A percentile compares a stretch with the other conserved stretches of the same genome.
These are phyloP conservation scores for Macaca nemestrina DNA, from an alignment of 2,113 vertebrate species.

Conservation along the genomic window DNA sequence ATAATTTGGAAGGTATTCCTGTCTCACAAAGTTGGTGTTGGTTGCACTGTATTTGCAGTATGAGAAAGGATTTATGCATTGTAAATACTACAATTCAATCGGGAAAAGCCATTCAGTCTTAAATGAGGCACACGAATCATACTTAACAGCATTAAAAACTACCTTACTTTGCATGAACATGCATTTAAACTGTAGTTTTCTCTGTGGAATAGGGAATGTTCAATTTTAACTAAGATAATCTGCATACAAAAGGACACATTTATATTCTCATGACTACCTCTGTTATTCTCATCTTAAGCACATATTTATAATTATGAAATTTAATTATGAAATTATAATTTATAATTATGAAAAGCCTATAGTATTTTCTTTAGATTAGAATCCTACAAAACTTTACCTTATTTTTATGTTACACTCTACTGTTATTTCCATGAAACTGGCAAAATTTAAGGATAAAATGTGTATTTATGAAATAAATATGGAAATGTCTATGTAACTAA, in stretches of 20 bases:
- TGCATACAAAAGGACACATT: neutral
- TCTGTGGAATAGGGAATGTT: neutral
- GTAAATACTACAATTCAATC: neutral
- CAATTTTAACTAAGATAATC: neutral
- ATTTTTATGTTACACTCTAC: neutral
- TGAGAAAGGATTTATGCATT: neutral
- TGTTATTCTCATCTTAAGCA: neutral
- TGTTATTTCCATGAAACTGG: neutral
- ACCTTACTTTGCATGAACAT: neutral
- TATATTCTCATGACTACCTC: neutral
- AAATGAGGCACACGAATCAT: neutral
- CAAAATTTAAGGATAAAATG: neutral
- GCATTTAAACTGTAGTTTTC: neutral
- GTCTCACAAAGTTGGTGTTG: neutral
- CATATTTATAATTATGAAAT: neutral
- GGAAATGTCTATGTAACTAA: neutral
- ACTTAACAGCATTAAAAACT: constrained; percentile 14
- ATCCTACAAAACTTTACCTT: neutral
- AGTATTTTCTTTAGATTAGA: neutral
- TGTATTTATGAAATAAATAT: neutral
- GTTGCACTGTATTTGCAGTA: neutral
- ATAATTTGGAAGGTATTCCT: neutral
- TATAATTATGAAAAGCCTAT: neutral
- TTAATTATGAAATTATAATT: neutral
- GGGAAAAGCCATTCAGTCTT: neutral